These are phyloP conservation scores for Sesia bembeciformis DNA, from an alignment of 2,888 invertebrate genomes.

Conservation along the genomic window DNA sequence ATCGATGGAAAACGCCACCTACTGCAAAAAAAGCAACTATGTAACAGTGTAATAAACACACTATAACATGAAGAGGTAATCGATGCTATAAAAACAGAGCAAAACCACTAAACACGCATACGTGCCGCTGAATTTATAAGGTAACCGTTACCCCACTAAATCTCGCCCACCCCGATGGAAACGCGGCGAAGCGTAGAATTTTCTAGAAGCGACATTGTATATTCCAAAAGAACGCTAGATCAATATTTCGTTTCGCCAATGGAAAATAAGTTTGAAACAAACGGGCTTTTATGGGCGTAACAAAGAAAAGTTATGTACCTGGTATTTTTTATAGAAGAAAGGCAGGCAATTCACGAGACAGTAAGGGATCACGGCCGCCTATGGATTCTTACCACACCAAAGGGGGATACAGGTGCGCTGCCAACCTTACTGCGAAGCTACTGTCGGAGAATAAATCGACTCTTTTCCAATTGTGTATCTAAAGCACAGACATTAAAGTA, in stretches of 20 bases:
- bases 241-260: no score
- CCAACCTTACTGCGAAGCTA: no score
- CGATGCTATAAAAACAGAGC: not conserved
- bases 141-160: conserved; percentile 26
- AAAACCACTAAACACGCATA: conserved; percentile 24
- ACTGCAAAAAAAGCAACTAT: no score
- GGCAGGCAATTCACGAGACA: not conserved
- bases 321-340: not conserved
- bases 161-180: conserved; percentile 12
- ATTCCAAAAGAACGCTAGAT: no score
- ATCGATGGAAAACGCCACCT: no score
- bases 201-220: not conserved
- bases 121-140: conserved; percentile 28
- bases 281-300: no score
- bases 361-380: not conserved
- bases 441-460: no score
- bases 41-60: no score
- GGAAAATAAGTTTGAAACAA: no score
- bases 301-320: not conserved
- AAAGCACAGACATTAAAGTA: no score
- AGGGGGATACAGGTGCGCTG: not conserved
- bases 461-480: no score
- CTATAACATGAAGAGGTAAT: not conserved
- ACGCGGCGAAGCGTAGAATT: not conserved
- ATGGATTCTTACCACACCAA: not conserved